Evolutionary conservation across 1,140 invertebrate species (phyloP).

Genomic region (Sminthurides bifidus): DNA sequence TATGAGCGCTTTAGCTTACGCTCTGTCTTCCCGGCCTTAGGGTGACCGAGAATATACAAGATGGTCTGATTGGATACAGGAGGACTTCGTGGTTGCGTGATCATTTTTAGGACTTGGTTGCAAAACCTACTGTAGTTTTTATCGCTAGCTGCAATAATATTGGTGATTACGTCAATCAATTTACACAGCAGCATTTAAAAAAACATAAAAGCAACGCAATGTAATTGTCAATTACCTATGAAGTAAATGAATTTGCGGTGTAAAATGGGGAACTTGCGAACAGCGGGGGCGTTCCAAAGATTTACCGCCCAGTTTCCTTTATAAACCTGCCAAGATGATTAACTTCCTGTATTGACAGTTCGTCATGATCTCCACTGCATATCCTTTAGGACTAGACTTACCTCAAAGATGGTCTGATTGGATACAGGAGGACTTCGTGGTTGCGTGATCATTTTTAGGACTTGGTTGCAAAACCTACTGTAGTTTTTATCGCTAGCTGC

Average conservation of each 20-base stretch:
- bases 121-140: constrained; percentile 16
- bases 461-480: constrained; percentile 9
- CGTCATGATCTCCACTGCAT: too few species aligned
- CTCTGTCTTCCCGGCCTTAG: constrained; percentile 24
- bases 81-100: neutral
- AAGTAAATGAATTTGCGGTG: constrained; percentile 25
- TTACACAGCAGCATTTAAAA: neutral
- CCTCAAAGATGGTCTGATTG: constrained; percentile 15
- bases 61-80: neutral
- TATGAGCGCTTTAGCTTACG: constrained; percentile 1
- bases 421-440: neutral
- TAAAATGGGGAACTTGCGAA: constrained; percentile 18
- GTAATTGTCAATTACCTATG: constrained; percentile 7
- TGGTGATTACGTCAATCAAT: neutral
- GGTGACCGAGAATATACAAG: constrained; percentile 12
- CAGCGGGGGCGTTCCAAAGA: constrained; percentile 16
- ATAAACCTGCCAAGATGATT: neutral
- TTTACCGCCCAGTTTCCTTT: constrained; percentile 25
- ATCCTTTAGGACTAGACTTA: neutral
- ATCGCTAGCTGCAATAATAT: constrained; percentile 15
- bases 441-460: neutral
- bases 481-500: constrained; percentile 21
- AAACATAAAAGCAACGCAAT: too few species aligned
- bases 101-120: constrained; percentile 3
- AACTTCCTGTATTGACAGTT: too few species aligned